Percentiles rank a stretch among this genome's conserved stretches.
These are phyloP conservation scores for Drosophila serrata DNA, from an alignment of 1,140 invertebrate species.

Conservation along the genomic window DNA sequence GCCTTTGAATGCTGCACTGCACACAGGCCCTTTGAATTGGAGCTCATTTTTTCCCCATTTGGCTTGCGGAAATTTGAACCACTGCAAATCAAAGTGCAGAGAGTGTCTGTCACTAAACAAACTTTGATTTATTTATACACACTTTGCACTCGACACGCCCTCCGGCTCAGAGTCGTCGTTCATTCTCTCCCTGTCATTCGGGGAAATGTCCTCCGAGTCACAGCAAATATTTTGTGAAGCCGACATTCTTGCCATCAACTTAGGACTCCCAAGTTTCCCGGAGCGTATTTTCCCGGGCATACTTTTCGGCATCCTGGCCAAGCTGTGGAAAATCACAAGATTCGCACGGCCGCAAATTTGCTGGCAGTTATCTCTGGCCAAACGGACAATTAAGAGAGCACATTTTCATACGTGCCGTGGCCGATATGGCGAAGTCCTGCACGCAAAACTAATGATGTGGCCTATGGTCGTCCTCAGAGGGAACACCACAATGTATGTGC, in stretches of 20 bases:
- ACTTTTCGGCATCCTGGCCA: not conserved
- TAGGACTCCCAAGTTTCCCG: constrained; percentile 44
- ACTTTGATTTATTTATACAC: constrained; percentile 80
- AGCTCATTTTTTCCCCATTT: constrained; percentile 62
- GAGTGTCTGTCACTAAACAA: constrained; percentile 76
- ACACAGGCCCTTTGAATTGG: constrained; percentile 46
- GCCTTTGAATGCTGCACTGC: constrained; percentile 39
- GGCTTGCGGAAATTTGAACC: constrained; percentile 73
- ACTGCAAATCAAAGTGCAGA: constrained; percentile 67
- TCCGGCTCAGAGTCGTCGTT: not conserved
- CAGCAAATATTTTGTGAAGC: constrained; percentile 49
- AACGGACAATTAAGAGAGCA: constrained; percentile 57
- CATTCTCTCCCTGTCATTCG: not conserved
- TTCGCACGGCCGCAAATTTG: constrained; percentile 33
- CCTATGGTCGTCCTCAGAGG: not conserved
- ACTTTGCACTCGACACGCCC: constrained; percentile 65
- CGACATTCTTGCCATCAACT: constrained; percentile 32
- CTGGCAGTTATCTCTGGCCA: constrained; percentile 43
- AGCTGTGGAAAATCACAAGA: constrained; percentile 4
- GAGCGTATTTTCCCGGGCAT: constrained; percentile 8
- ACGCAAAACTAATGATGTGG: constrained; percentile 38
- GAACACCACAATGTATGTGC: constrained; percentile 11
- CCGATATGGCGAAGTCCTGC: constrained; percentile 17
- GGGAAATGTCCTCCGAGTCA: constrained; percentile 55
- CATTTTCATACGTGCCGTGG: constrained; percentile 46